A percentile compares a stretch with the other conserved stretches of the same genome.
Evolutionary conservation across 2,797 vertebrate species (phyloP).

Genomic region (Melanotaenia trifasciata): DNA sequence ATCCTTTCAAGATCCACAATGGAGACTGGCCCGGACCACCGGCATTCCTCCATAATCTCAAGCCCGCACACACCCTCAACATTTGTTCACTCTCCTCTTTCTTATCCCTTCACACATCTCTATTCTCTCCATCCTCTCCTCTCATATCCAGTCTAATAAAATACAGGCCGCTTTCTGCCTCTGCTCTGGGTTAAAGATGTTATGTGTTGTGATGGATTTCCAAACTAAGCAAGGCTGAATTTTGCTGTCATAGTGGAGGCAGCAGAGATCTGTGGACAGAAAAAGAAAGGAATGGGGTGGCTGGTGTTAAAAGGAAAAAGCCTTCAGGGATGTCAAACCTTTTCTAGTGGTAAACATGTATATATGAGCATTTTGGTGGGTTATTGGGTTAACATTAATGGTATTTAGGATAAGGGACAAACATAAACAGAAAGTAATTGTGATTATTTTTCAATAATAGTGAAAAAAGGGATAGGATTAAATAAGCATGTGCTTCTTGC

Average conservation of each 20-base stretch:
- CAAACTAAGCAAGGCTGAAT: slow-evolving; percentile 2
- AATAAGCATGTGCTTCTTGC: too few species aligned
- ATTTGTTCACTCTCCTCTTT: slow-evolving; percentile 66
- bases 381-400: too few species aligned
- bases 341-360: too few species aligned
- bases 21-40: slow-evolving; percentile 62
- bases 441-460: background rate
- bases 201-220: slow-evolving; percentile 20
- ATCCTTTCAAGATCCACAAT: slow-evolving; percentile 57
- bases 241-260: background rate
- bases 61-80: slow-evolving; percentile 63
- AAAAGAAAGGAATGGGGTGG: slow-evolving; percentile 63
- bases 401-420: too few species aligned
- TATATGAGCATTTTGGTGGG: too few species aligned
- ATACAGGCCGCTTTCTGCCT: background rate
- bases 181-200: slow-evolving; percentile 18
- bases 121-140: background rate
- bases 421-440: too few species aligned
- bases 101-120: slow-evolving; percentile 33
- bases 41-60: slow-evolving; percentile 73
- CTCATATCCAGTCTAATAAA: slow-evolving; percentile 4
- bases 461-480: too few species aligned
- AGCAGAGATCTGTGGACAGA: slow-evolving; percentile 28
- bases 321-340: slow-evolving; percentile 19
- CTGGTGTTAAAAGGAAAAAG: slow-evolving; percentile 34